Conservation (phyloP, 2,888 invertebrate genomes). For the Hololepta plana region DNA sequence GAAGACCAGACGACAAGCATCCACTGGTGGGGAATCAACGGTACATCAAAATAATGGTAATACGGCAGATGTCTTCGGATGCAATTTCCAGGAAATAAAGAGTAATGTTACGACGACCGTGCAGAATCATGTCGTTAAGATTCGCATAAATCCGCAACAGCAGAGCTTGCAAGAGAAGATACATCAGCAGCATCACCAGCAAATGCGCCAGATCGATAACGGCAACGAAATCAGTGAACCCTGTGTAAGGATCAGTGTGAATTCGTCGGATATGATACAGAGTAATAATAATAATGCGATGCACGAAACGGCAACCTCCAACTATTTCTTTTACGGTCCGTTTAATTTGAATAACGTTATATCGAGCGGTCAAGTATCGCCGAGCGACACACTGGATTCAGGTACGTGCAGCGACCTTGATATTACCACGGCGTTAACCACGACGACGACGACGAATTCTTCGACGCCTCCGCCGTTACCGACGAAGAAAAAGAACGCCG, state of each 20-base stretch:
- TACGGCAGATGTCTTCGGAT: conserved; percentile 18
- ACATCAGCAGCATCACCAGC: conserved; percentile 4
- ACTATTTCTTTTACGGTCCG: conserved; percentile 35
- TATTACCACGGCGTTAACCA: conserved; percentile 48
- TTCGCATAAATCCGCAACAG: conserved; percentile 45
- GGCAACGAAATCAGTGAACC: conserved; percentile 15
- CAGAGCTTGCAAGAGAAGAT: conserved; percentile 10
- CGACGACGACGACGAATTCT: conserved; percentile 36
- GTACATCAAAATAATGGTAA: conserved; percentile 27
- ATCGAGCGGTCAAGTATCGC: conserved; percentile 69
- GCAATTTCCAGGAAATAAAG: conserved; percentile 24
- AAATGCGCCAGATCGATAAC: conserved; percentile 4
- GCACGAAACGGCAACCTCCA: conserved; percentile 16
- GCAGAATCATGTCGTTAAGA: conserved; percentile 45
- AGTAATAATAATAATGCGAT: conserved; percentile 22
- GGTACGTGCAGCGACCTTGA: conserved; percentile 75
- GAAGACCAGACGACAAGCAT: conserved; percentile 30
- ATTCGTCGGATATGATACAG: conserved; percentile 32
- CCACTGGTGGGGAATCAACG: too few species aligned
- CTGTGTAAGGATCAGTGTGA: conserved; percentile 40
- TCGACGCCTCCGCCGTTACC: too few species aligned
- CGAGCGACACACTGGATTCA: conserved; percentile 66
- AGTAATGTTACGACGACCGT: too few species aligned
- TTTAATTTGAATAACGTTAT: conserved; percentile 37
- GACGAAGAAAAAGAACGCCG: conserved; percentile 38